A percentile compares a stretch with the other conserved stretches of the same genome.
phyloP scores from a whole-genome alignment of 2,888 invertebrate genomes.

The Iphiclides podalirius region DNA sequence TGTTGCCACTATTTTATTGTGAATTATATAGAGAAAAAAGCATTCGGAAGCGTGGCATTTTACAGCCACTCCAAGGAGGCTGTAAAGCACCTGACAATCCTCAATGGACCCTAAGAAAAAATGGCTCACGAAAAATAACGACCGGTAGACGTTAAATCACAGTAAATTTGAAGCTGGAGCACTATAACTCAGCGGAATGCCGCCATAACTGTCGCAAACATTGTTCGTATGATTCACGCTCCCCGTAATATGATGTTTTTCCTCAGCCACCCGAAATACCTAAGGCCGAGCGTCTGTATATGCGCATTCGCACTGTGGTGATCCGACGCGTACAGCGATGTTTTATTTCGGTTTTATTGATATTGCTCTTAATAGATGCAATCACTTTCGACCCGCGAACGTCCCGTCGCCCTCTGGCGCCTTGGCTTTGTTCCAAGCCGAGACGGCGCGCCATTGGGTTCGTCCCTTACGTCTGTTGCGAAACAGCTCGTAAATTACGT shows the following conservation, averaged over 20 bases:
- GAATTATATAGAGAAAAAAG: neutral
- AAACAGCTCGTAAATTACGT: conserved; percentile 14
- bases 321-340: conserved; percentile 16
- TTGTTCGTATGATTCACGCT: conserved; percentile 72
- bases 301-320: conserved; percentile 15
- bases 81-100: conserved; percentile 11
- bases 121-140: conserved; percentile 31
- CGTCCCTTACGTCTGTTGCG: conserved; percentile 22
- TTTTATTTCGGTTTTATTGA: conserved; percentile 25
- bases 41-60: neutral
- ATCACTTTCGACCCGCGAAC: conserved; percentile 18
- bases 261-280: conserved; percentile 35
- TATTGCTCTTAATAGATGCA: conserved; percentile 23
- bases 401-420: conserved; percentile 21
- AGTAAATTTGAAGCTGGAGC: conserved; percentile 66
- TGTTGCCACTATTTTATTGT: no score
- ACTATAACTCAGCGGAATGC: conserved; percentile 68
- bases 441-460: conserved; percentile 16
- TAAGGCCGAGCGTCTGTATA: conserved; percentile 20
- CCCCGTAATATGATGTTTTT: conserved; percentile 60
- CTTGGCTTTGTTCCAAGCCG: conserved; percentile 19
- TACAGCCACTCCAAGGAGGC: conserved; percentile 1
- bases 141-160: conserved; percentile 64
- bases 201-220: conserved; percentile 73
- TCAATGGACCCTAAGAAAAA: conserved; percentile 21